phyloP scores from a whole-genome alignment of 2,888 invertebrate species.

The Lasioglossum pauxillum region DNA sequence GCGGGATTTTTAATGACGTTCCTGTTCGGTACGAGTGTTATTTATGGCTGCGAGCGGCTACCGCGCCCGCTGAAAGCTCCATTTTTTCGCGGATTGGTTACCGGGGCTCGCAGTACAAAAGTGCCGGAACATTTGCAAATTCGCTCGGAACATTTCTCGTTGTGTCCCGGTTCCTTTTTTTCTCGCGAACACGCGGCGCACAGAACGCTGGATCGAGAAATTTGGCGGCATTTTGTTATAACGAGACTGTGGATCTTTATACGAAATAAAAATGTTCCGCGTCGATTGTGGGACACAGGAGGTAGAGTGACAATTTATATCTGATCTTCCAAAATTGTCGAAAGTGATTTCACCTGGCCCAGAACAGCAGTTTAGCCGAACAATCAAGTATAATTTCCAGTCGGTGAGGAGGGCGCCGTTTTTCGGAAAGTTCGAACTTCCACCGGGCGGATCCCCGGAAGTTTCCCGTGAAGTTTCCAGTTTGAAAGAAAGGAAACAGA shows the following conservation, averaged over 20 bases:
- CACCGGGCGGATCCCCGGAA: not conserved
- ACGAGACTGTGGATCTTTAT: too few species aligned
- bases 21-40: constrained; percentile 43
- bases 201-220: too few species aligned
- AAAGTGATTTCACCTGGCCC: not conserved
- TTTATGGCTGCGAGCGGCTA: constrained; percentile 42
- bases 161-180: not conserved
- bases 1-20: constrained; percentile 42
- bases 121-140: not conserved
- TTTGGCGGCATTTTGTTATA: too few species aligned
- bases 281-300: too few species aligned
- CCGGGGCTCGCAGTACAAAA: not conserved
- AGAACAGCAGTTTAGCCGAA: not conserved
- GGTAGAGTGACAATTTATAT: too few species aligned
- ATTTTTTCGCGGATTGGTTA: constrained; percentile 10
- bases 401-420: not conserved
- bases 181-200: not conserved
- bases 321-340: too few species aligned
- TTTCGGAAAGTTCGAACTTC: not conserved
- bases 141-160: not conserved
- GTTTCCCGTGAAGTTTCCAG: not conserved
- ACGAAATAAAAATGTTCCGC: too few species aligned
- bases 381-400: constrained; percentile 3
- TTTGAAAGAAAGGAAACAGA: constrained; percentile 21
- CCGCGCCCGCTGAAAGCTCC: constrained; percentile 42